Evolutionary conservation across 37 sponge, comb jelly and placozoan genomes (phyloP).

Genomic region (Oscarella lobularis): DNA sequence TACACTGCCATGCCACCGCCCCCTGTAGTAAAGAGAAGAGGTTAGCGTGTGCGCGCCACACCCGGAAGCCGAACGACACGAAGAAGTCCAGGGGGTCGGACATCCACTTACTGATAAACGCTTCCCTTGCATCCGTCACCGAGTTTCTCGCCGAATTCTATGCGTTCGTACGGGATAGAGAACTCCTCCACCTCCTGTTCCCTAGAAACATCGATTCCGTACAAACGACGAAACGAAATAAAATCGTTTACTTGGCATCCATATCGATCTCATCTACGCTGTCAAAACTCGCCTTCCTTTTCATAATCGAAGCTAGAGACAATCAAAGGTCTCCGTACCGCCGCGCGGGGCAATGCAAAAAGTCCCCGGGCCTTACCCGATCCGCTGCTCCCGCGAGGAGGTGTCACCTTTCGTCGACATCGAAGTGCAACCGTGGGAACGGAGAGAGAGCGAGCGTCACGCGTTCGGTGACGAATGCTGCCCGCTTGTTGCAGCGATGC

Average conservation of each 20-base stretch:
- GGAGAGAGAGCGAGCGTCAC: background rate
- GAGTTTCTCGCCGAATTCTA: background rate
- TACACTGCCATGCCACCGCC: constrained; percentile 51
- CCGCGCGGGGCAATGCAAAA: too few relatives aligned
- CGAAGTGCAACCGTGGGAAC: background rate
- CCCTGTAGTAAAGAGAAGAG: too few relatives aligned
- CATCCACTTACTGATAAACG: background rate
- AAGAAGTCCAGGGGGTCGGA: too few relatives aligned
- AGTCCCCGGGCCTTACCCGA: too few relatives aligned
- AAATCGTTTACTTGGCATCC: background rate
- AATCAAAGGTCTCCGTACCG: too few relatives aligned
- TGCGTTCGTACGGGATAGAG: background rate
- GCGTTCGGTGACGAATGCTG: background rate
- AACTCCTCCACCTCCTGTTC: background rate
- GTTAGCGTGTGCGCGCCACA: too few relatives aligned
- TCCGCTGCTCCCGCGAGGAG: too few relatives aligned
- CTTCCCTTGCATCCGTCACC: background rate
- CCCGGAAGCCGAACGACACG: too few relatives aligned
- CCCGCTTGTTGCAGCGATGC: background rate
- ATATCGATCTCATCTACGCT: background rate
- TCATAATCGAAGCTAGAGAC: background rate
- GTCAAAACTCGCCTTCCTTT: background rate
- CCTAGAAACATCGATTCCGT: background rate
- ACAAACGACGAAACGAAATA: background rate
- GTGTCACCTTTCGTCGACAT: too few relatives aligned